Conservation (phyloP, 2,113 vertebrate genomes). For the Hydrolagus affinis region DNA sequence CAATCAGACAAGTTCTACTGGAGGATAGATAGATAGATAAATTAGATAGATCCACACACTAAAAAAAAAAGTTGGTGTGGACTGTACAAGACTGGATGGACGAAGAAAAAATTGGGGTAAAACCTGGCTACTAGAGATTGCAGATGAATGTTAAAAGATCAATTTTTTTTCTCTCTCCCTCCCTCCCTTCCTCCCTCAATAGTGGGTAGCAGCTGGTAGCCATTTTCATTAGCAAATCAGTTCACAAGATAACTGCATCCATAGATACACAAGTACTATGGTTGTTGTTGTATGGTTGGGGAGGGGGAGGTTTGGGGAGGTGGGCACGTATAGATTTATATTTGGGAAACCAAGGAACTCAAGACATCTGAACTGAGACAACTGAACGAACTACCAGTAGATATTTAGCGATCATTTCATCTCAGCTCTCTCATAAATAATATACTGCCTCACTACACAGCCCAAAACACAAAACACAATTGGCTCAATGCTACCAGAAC, state of each 20-base stretch:
- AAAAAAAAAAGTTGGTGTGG: not conserved
- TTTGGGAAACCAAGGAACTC: not conserved
- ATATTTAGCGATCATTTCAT: not conserved
- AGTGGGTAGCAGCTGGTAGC: not conserved
- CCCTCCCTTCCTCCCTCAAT: too few relatives aligned
- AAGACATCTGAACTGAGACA: not conserved
- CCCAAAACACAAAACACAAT: not conserved
- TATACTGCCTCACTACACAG: not conserved
- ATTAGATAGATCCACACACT: too few relatives aligned
- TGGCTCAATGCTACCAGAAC: too few relatives aligned
- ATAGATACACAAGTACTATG: too few relatives aligned
- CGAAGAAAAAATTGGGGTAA: not conserved
- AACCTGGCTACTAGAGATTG: too few relatives aligned
- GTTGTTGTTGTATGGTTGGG: too few relatives aligned
- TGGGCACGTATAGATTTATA: not conserved
- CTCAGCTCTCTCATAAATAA: not conserved
- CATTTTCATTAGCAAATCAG: not conserved
- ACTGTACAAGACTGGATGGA: not conserved
- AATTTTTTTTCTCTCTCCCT: too few relatives aligned
- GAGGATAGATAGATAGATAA: not conserved
- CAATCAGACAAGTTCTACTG: not conserved
- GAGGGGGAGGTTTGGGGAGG: too few relatives aligned
- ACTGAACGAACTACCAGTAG: not conserved
- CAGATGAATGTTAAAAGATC: too few relatives aligned
- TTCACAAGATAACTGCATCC: not conserved